A percentile compares a stretch with the other conserved stretches of the same genome.
Conservation (phyloP, 2,888 invertebrate genomes). For the Zaprionus bogoriensis region DNA sequence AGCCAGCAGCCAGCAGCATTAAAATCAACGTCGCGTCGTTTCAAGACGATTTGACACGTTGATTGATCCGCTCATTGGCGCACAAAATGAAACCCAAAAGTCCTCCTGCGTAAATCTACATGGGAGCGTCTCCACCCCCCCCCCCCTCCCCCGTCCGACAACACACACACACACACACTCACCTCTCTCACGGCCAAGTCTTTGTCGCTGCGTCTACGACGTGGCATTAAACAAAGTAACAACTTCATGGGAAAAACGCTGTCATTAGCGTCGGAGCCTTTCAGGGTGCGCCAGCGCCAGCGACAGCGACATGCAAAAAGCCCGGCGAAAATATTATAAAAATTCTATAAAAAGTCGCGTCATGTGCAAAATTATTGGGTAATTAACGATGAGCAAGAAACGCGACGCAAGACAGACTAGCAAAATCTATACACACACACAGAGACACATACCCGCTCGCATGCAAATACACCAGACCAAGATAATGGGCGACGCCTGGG, state of each 20-base stretch:
- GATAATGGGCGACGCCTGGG: constrained; percentile 28
- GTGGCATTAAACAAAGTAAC: constrained; percentile 74
- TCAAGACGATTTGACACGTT: constrained; percentile 77
- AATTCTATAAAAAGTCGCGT: constrained; percentile 58
- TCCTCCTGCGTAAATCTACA: constrained; percentile 49
- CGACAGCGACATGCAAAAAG: constrained; percentile 48
- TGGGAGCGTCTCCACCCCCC: constrained; percentile 5
- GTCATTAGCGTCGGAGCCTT: constrained; percentile 51
- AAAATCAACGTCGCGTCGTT: constrained; percentile 64
- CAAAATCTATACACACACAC: constrained; percentile 4
- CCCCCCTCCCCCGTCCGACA: neutral
- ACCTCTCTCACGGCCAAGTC: constrained; percentile 22
- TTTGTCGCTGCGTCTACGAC: constrained; percentile 48
- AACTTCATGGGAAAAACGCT: constrained; percentile 57
- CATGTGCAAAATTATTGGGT: constrained; percentile 76
- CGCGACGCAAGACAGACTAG: constrained; percentile 5
- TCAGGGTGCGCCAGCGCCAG: constrained; percentile 62
- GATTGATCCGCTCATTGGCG: constrained; percentile 77
- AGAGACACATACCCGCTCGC: no score
- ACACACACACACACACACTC: no score
- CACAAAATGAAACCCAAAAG: constrained; percentile 66
- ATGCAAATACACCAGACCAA: no score
- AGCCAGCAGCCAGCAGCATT: constrained; percentile 43
- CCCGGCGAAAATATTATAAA: constrained; percentile 42
- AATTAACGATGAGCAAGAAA: constrained; percentile 59